Conservation (phyloP, 2,888 invertebrate genomes). For the Drosophila mercatorum region DNA sequence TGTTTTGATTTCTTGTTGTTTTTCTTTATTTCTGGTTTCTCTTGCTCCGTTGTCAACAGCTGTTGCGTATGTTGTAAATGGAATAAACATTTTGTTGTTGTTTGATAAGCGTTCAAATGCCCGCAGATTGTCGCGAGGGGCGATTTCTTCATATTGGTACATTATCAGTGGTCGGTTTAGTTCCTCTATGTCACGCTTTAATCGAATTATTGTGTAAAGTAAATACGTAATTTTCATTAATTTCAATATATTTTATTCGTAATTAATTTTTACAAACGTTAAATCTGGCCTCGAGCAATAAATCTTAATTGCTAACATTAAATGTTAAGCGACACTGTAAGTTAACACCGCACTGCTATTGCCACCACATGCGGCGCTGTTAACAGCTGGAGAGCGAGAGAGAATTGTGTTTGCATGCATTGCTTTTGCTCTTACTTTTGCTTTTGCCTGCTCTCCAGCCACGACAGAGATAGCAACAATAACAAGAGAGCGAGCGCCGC, state of each 20-base stretch:
- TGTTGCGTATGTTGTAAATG: conserved; percentile 62
- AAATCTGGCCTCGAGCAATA: not conserved
- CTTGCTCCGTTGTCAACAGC: conserved; percentile 50
- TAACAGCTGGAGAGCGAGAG: conserved; percentile 39
- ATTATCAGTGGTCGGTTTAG: conserved; percentile 37
- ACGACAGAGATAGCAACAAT: conserved; percentile 47
- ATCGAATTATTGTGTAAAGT: conserved; percentile 24
- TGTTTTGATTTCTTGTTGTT: conserved; percentile 52
- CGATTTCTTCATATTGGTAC: conserved; percentile 17
- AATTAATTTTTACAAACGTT: not conserved
- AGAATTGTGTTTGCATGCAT: conserved; percentile 15
- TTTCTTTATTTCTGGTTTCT: conserved; percentile 17
- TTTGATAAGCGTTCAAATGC: conserved; percentile 53
- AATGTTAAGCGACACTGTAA: conserved; percentile 37
- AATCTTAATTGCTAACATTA: conserved; percentile 7
- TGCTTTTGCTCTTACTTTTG: conserved; percentile 33
- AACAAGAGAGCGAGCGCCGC: conserved; percentile 41
- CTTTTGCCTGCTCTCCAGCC: conserved; percentile 40
- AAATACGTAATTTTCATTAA: not conserved
- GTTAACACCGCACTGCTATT: conserved; percentile 16
- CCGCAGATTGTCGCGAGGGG: conserved; percentile 44
- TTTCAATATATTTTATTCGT: not conserved
- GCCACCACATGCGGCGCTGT: conserved; percentile 62
- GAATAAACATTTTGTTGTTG: conserved; percentile 49
- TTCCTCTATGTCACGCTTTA: conserved; percentile 10